Evolutionary conservation across 1,140 invertebrate species (phyloP).

Genomic region (Aleiodes sp.): DNA sequence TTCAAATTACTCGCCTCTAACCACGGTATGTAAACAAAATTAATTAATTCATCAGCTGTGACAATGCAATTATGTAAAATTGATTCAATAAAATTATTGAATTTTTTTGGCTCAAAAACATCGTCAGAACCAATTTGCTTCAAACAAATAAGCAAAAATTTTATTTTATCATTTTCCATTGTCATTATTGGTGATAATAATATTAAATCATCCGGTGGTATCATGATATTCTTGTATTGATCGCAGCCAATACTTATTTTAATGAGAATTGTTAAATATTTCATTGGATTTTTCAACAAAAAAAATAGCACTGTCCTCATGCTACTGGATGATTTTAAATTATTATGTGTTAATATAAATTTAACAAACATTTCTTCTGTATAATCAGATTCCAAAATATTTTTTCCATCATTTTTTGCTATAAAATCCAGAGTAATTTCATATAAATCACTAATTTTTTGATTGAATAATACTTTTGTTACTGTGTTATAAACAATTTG

Average conservation of each 20-base stretch:
- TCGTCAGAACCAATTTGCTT: constrained; percentile 37
- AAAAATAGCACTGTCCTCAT: constrained; percentile 47
- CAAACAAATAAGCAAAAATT: constrained; percentile 31
- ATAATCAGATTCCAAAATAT: constrained; percentile 39
- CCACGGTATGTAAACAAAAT: constrained; percentile 49
- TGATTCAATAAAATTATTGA: constrained; percentile 37
- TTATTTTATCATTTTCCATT: constrained; percentile 35
- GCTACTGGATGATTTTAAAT: constrained; percentile 34
- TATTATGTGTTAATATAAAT: constrained; percentile 47
- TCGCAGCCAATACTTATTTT: constrained; percentile 48
- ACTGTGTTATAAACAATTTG: constrained; percentile 37
- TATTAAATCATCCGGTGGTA: constrained; percentile 45
- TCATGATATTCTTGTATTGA: constrained; percentile 42
- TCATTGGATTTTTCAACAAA: constrained; percentile 47
- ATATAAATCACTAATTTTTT: constrained; percentile 41
- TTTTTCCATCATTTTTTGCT: constrained; percentile 46
- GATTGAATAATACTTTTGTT: constrained; percentile 33
- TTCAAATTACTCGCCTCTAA: constrained; percentile 37
- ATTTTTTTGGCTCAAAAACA: constrained; percentile 42
- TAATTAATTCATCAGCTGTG: constrained; percentile 44
- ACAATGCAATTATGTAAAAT: constrained; percentile 34
- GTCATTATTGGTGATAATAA: constrained; percentile 46
- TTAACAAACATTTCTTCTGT: constrained; percentile 43
- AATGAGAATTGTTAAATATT: constrained; percentile 47
- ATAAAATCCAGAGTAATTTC: constrained; percentile 47